Evolutionary conservation across 2,888 invertebrate species (phyloP), one percentile per base, ranked within the genome.

Genomic region (Amitus sp.): DNA sequence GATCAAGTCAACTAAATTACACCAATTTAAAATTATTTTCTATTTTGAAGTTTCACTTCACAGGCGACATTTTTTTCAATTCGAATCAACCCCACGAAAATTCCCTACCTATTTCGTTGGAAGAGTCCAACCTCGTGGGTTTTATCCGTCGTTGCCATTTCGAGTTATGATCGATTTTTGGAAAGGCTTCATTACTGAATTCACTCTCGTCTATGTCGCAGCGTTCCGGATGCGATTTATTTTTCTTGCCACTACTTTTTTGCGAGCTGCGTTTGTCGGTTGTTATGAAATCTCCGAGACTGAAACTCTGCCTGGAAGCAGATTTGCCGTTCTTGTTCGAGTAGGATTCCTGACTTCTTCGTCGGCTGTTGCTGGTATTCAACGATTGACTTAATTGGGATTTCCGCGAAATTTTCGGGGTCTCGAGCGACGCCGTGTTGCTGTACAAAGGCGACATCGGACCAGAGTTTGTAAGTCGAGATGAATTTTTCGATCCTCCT

Each of bases 211-310:
- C 28, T 28, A 9, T 28, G 28, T 5, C 3, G 60, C 10, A 42
- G n/a, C 19, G 47, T 45, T 15, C n/a, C 46, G n/a, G 15, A 30
- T 1, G 54, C 20, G 10, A 40, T 34, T 34, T 56, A 45, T 37
- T 59, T 47, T 59, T 71, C 28, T 69, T 71, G 10, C 54, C 52
- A 48, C 57, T 66, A 48, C 15, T 50, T 40, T 66, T 70, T 43
- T 66, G 71, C 4, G 67, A 66, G 39, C 47, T 47, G 18, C 53
- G 30, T 27, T 49, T 46, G n/a, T 73, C 70, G 12, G 42, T 46
- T 1, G 49, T 65, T 17, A 76, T 66, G 55, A 73, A 77, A 67
- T 77, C 76, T 2, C 67, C 73, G 13, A 77, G 67, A 47, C 69
- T 69, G 0, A 68, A 3, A 50, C 19, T 73, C 33, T 60, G 68